These are phyloP conservation scores for Notothenia rossii DNA, from an alignment of 2,113 vertebrate genomes.

Conservation along the genomic window DNA sequence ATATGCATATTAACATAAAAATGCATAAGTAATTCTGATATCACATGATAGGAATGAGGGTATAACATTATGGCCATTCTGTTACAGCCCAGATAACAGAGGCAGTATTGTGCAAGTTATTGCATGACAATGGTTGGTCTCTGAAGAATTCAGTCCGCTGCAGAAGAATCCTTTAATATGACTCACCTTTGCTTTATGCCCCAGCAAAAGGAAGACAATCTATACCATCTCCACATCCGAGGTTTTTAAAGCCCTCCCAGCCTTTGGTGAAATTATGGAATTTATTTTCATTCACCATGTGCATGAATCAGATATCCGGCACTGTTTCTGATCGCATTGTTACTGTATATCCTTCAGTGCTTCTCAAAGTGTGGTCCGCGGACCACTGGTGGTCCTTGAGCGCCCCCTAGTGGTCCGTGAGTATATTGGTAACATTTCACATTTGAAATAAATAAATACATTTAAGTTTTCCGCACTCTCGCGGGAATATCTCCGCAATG, in stretches of 20 bases:
- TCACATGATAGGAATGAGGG: slow-evolving; percentile 12
- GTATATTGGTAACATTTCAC: too few species aligned
- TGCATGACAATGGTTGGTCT: slow-evolving; percentile 10
- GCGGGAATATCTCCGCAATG: too few species aligned
- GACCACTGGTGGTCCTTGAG: too few species aligned
- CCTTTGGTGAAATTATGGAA: slow-evolving; percentile 24
- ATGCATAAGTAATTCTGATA: slow-evolving; percentile 18
- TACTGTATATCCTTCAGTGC: slow-evolving; percentile 14
- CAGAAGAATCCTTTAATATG: slow-evolving; percentile 15
- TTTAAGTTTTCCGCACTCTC: too few species aligned
- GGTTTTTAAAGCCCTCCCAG: slow-evolving; percentile 20
- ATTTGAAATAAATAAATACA: too few species aligned
- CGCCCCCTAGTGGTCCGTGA: too few species aligned
- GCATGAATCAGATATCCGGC: slow-evolving; percentile 37
- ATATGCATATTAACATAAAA: slow-evolving; percentile 1
- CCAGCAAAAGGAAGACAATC: slow-evolving; percentile 18
- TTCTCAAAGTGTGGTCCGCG: too few species aligned
- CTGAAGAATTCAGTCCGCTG: slow-evolving; percentile 11
- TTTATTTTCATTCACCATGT: slow-evolving; percentile 16
- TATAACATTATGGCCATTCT: slow-evolving; percentile 1
- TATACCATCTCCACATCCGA: neutral
- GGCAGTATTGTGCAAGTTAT: slow-evolving; percentile 16
- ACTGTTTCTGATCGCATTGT: slow-evolving; percentile 23
- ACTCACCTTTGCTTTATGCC: slow-evolving; percentile 3
- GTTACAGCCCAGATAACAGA: slow-evolving; percentile 8